phyloP scores from a whole-genome alignment of 2,888 invertebrate genomes.

The Disparrhopalites patrizii region DNA sequence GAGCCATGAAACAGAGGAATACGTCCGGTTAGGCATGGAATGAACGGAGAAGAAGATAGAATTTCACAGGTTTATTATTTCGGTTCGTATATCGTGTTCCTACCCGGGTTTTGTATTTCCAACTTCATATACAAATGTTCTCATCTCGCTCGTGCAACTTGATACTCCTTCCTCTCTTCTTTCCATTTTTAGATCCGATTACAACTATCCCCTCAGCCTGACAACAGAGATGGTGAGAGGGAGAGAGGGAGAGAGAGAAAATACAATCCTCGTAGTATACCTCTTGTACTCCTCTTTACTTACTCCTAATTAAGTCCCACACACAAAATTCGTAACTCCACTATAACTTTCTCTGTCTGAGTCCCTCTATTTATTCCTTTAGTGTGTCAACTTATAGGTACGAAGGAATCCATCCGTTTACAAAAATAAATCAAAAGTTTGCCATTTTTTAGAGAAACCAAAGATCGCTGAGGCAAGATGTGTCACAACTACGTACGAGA shows the following conservation, averaged over 20 bases:
- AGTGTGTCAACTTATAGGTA: not conserved
- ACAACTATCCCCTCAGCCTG: conserved; percentile 34
- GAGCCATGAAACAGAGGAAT: not conserved
- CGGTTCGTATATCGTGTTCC: conserved; percentile 46
- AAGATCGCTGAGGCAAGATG: too few species aligned
- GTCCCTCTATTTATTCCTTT: too few species aligned
- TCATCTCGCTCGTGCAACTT: conserved; percentile 36
- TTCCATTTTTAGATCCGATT: conserved; percentile 42
- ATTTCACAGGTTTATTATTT: conserved; percentile 47
- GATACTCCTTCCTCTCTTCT: conserved; percentile 40
- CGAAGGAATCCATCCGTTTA: not conserved
- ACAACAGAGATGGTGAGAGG: conserved; percentile 19
- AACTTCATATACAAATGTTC: conserved; percentile 41
- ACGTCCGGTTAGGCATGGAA: conserved; percentile 16
- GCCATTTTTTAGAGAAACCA: too few species aligned
- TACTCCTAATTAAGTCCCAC: conserved; percentile 21
- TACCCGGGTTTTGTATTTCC: conserved; percentile 47
- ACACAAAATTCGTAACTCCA: conserved; percentile 1
- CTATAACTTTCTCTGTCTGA: conserved; percentile 22
- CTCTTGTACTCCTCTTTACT: conserved; percentile 21
- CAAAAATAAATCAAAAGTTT: not conserved
- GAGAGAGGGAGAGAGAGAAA: conserved; percentile 11
- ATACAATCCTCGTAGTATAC: conserved; percentile 25
- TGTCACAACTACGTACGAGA: too few species aligned
- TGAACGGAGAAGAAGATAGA: conserved; percentile 36